Base-by-base conservation (phyloP, 2,113 vertebrate genomes). In the Nesospiza acunhae region DNA sequence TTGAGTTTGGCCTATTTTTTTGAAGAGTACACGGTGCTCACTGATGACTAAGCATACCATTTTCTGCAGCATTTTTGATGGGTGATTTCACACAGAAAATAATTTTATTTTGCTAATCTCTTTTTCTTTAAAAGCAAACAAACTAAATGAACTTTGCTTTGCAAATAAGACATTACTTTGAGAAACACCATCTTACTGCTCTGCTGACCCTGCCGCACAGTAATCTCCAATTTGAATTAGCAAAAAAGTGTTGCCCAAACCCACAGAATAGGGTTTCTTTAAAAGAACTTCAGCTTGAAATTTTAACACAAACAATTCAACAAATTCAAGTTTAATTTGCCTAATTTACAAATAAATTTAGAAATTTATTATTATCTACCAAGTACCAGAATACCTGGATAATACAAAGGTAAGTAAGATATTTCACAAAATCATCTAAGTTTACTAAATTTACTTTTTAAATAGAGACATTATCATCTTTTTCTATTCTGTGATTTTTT, bases 1-100 rank as follows among this genome's bases (percentile, higher is more conserved):
- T 83, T 83, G 62, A 91, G 46, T 70, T 46, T 93, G 72, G 28
- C 85, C 78, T 93, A 53, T 55, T 88, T 93, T 93, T 95, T 92
- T 90, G 46, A 85, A 83, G n/a, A 64, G 11, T 50, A 60, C 35
- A 28, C 15, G 35, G 37, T 80, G 55, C 85, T 94, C 80, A 64
- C 63, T 83, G 75, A 85, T 87, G 88, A 94, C 37, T 79, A 91
- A 90, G 72, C 28, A 50, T 6, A 66, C 1, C 0, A 42, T 64
- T 88, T 83, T 60, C 73, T 76, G 58, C 55, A 85, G 70, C 21
- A 37, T 56, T 90, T 86, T 73, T 87, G 58, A 78, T 35, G 53
- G 23, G 11, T 73, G 49, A 79, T 62, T 87, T 33, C 53, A 66
- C 44, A 44, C 7, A 70, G 46, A 46, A 13, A 50, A 47, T 72